phyloP scores from a whole-genome alignment of 35 echinoderm and acorn worm genomes.

The Anneissia japonica region DNA sequence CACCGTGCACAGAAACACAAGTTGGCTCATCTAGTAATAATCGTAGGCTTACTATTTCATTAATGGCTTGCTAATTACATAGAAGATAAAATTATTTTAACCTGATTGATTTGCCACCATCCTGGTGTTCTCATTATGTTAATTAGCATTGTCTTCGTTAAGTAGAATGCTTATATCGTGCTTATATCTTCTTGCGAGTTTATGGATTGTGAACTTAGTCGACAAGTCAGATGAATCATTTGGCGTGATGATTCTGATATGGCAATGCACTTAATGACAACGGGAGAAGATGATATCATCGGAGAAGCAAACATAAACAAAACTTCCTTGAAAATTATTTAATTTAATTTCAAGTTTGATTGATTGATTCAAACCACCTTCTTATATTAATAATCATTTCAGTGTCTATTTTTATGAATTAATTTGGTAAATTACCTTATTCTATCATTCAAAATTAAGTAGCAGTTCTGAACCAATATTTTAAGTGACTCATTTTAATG shows the following conservation, averaged over 20 bases:
- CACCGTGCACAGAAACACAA: background rate
- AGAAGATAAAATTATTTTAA: background rate
- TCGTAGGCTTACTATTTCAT: background rate
- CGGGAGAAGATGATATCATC: background rate
- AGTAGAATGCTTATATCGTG: background rate
- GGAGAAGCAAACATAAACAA: background rate
- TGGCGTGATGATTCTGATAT: background rate
- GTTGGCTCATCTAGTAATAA: background rate
- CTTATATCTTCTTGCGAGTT: background rate
- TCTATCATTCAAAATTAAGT: background rate
- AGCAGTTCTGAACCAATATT: background rate
- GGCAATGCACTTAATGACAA: background rate
- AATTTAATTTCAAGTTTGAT: background rate
- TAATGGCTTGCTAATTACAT: background rate
- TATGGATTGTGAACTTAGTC: background rate
- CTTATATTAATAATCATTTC: background rate
- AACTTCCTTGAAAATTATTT: background rate
- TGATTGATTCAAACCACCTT: background rate
- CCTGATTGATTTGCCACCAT: conserved; percentile 1
- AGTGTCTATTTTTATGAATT: no score
- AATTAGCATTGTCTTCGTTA: background rate
- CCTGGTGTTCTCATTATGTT: background rate
- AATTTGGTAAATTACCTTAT: background rate
- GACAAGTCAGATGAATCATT: background rate
- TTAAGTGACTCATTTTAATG: background rate